Evolutionary conservation across 2,797 vertebrate species (phyloP).

Genomic region (Pyrocephalus nanus): DNA sequence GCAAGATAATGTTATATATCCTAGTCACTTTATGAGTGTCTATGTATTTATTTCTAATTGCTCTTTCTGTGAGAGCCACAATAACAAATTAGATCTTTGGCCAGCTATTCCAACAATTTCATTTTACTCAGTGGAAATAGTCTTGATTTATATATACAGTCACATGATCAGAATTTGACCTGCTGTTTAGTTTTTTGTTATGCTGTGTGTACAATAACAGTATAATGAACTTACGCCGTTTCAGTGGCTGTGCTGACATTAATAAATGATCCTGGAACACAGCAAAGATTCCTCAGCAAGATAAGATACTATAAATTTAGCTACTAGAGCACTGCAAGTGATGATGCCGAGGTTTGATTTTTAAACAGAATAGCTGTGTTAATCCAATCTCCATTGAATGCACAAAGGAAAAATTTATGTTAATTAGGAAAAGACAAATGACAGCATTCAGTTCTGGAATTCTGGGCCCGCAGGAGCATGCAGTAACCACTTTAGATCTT

Average conservation of each 20-base stretch:
- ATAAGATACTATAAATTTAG: slow-evolving; percentile 63
- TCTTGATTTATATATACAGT: slow-evolving; percentile 50
- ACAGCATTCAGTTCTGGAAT: slow-evolving; percentile 36
- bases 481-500: slow-evolving; percentile 23
- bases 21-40: background rate
- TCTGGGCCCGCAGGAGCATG: background rate
- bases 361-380: slow-evolving; percentile 53
- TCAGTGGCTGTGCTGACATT: slow-evolving; percentile 12
- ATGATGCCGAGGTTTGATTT: background rate
- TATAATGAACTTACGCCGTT: slow-evolving; percentile 43
- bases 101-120: slow-evolving; percentile 15
- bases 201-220: slow-evolving; percentile 45
- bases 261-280: slow-evolving; percentile 47
- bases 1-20: background rate
- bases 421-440: slow-evolving; percentile 60
- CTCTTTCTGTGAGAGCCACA: background rate
- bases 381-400: slow-evolving; percentile 41
- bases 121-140: slow-evolving; percentile 45
- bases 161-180: slow-evolving; percentile 55
- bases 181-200: slow-evolving; percentile 44
- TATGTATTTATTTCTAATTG: background rate
- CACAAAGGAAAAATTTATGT: slow-evolving; percentile 35
- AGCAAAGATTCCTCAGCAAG: slow-evolving; percentile 49
- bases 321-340: background rate
- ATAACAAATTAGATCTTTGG: slow-evolving; percentile 23